Evolutionary conservation across 2,888 invertebrate species (phyloP), one percentile per base, ranked within the genome.

Genomic region (Metopia argyrocephala): DNA sequence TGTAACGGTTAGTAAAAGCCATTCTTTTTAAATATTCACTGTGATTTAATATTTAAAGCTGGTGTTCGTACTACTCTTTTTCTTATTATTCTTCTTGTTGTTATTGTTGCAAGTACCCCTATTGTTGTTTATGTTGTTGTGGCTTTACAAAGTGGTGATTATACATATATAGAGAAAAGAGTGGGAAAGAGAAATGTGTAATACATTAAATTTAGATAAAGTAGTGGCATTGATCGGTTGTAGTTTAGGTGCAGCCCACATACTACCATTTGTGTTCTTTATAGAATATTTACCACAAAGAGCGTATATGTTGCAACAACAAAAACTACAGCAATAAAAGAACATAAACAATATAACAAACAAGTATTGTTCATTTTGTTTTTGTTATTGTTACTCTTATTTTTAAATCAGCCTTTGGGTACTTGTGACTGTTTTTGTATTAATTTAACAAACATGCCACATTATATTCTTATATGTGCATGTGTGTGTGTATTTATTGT

Each of bases 401-500:
- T 50, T 76, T 46, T 57, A 65, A 52, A n/a, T 75, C 82, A 80
- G 83, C 85, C 80, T 84, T 86, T 86, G 66, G 81, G 70, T 74
- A 66, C 70, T 78, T 70, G 50, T 81, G 74, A 70, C 74, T 81
- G 74, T 86, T 86, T 85, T 86, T 87, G 88, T 87, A 87, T 87
- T 87, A 86, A 87, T 87, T 87, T 88, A 87, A 84, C 86, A 85
- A 88, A 87, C 87, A 87, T 88, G 86, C 85, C 84, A 85, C 86
- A 86, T 86, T 86, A 84, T 85, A 85, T 86, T 83, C 12, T 15
- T 12, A 38, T 86, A 70, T 57, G 50, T 45, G 50, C 66, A 48
- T 48, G 20, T 31, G 9, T 73, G 45, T 71, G 9, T 50, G 31
- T 70, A 15, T 57, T 6, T 21, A 6, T 1, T 59, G n/a, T 25